Base-by-base conservation (phyloP, 2,113 vertebrate species). In the Pluvialis apricaria region DNA sequence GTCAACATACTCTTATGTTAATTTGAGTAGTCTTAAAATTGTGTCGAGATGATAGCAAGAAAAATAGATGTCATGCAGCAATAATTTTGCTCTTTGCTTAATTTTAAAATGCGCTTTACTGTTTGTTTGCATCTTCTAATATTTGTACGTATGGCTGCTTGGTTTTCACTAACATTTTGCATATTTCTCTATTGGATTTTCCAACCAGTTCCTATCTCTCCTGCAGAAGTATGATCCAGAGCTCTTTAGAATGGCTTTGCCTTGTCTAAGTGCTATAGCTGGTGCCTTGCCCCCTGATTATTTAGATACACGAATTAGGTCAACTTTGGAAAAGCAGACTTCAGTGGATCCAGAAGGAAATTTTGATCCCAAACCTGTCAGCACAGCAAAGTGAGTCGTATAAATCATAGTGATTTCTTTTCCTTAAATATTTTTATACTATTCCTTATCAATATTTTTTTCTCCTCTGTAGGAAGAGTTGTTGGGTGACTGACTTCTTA, bases 201-300 rank as follows among this genome's bases (percentile, higher is more conserved):
- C 96, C 97, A 98, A 98, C 92, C 95, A 98, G 97, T 98, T 97
- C 97, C 97, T 97, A 94, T 97, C 92, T 96, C 91, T 92, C 42
- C 96, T 97, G 88, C 98, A 99, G 99, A 99, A 99, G 97, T 99
- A 99, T 68, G 99, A 99, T 64, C 98, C 98, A 86, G 99, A 99
- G 69, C 99, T 99, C 51, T 99, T 99, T 98, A 99, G 99, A 98
- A 99, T 99, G 99, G 99, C 99, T 88, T 98, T 99, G 97, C 99
- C 99, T 78, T 99, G 99, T 98, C 98, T 99, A 96, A 99, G 99
- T 97, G 99, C 99, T 88, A 99, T 99, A 86, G 99, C 99, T 17
- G 99, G 99, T 94, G 99, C 99, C 75, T 96, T 99, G 91, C 99
- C 99, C 10, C 99, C 99, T 7, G 99, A 99, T 97, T 99, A 99